phyloP scores from a whole-genome alignment of 2,113 vertebrate genomes.

The Cyprinodon variegatus region DNA sequence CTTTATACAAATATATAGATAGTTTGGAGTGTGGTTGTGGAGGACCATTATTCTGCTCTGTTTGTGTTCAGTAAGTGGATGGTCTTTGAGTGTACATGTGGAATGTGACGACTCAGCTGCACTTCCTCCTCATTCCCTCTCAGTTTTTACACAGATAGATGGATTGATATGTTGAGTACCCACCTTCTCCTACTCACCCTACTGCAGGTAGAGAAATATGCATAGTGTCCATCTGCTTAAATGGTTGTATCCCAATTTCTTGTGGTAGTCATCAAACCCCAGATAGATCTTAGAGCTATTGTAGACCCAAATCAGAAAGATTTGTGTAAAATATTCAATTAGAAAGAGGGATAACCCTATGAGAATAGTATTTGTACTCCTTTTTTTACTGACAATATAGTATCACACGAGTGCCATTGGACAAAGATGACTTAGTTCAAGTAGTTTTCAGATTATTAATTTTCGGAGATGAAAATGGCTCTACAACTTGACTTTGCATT shows the following conservation, averaged over 20 bases:
- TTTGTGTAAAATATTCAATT: background rate
- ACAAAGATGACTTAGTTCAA: background rate
- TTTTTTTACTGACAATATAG: background rate
- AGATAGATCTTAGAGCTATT: background rate
- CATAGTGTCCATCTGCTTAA: background rate
- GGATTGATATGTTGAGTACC: constrained; percentile 9
- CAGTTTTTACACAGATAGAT: constrained; percentile 30
- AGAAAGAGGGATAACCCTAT: background rate
- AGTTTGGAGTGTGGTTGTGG: background rate
- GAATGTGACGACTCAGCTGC: constrained; percentile 70
- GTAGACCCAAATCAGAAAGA: too few relatives aligned
- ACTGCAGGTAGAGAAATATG: background rate
- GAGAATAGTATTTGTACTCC: background rate
- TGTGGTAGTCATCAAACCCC: background rate
- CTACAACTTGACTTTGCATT: too few relatives aligned
- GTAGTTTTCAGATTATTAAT: background rate
- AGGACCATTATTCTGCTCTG: background rate
- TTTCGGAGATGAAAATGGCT: background rate
- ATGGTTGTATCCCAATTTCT: background rate
- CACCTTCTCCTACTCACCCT: constrained; percentile 2
- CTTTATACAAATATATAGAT: too few relatives aligned
- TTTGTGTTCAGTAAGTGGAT: constrained; percentile 37
- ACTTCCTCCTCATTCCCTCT: constrained; percentile 56
- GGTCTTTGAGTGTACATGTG: constrained; percentile 68
- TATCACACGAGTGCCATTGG: too few relatives aligned